Evolutionary conservation across 2,888 invertebrate species (phyloP), one percentile per base, ranked within the genome.

Genomic region (Cryptus viduatorius): DNA sequence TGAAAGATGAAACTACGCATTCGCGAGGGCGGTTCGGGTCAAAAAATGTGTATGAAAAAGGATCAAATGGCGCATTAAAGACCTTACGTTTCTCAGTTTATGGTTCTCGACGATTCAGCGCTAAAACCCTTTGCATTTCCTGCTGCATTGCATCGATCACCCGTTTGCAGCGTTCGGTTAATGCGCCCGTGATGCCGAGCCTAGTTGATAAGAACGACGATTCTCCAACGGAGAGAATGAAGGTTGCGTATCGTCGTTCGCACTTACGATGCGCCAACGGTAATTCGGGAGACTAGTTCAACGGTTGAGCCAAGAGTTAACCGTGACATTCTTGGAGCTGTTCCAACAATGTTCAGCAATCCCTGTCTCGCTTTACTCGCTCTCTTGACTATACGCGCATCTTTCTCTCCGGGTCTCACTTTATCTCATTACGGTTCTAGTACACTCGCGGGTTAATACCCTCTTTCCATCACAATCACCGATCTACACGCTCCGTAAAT

Each of bases 291-390:
- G 14, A 64, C 50, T 31, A 42, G 73, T 78, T 77, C 61, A 61
- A 73, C 69, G 73, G 46, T 75, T 29, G 29, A 53, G 79, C 50
- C 59, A 50, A 72, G 73, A 81, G 46, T 80, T 76, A 68, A 81
- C 77, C 61, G 53, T 78, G 73, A 78, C 67, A 78, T 77, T 81
- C 59, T 81, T 84, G 84, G 84, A 80, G 50, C 37, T 53, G 50
- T 78, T 80, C 84, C 84, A 84, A 78, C 72, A 56, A 80, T 77
- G 76, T 72, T 73, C 79, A 46, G 67, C 67, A 44, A 48, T 73
- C 14, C 73, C 77, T 76, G 44, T 67, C 29, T 72, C 59, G 42
- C 64, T 7, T 8, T 44, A 46, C 8, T 44, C 4, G 12, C 3
- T 24, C 12, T 14, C 29, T n/a, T 29, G 4, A 3, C 61, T 14